Conservation (phyloP, 1,140 invertebrate species). For the Brachionus angularis region DNA sequence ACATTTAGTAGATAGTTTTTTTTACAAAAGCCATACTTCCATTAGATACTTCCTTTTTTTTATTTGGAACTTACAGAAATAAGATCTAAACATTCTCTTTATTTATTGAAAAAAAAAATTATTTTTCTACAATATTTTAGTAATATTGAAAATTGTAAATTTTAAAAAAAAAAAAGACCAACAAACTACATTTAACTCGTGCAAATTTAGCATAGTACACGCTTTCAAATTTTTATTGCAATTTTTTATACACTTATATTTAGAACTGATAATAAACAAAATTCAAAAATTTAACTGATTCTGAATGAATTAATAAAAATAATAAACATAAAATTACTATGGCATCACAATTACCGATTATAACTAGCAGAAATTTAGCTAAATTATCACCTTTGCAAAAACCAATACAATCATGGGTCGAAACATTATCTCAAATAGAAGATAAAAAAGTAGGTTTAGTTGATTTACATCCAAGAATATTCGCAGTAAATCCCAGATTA, state of each 20-base stretch:
- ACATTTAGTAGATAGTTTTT: no score
- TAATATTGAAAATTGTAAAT: no score
- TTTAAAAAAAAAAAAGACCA: no score
- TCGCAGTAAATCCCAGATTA: conserved; percentile 73
- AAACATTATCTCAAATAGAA: conserved; percentile 74
- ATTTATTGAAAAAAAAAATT: no score
- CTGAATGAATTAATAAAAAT: not conserved
- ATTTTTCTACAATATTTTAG: no score
- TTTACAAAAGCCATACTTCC: no score
- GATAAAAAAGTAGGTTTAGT: conserved; percentile 77
- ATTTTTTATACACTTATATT: not conserved
- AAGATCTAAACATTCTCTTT: no score
- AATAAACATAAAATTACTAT: not conserved
- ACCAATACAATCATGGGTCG: conserved; percentile 81
- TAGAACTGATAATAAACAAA: not conserved
- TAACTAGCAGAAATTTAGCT: conserved; percentile 10
- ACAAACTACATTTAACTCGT: no score
- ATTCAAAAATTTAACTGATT: not conserved
- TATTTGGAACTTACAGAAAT: no score
- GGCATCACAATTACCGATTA: conserved; percentile 25
- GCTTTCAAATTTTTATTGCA: conserved; percentile 27
- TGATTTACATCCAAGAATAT: conserved; percentile 80
- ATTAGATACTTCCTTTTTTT: no score
- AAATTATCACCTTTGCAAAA: conserved; percentile 35
- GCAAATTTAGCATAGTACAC: conserved; percentile 19